phyloP scores from a whole-genome alignment of 35 echinoderm and acorn worm species.

The Patiria miniata region DNA sequence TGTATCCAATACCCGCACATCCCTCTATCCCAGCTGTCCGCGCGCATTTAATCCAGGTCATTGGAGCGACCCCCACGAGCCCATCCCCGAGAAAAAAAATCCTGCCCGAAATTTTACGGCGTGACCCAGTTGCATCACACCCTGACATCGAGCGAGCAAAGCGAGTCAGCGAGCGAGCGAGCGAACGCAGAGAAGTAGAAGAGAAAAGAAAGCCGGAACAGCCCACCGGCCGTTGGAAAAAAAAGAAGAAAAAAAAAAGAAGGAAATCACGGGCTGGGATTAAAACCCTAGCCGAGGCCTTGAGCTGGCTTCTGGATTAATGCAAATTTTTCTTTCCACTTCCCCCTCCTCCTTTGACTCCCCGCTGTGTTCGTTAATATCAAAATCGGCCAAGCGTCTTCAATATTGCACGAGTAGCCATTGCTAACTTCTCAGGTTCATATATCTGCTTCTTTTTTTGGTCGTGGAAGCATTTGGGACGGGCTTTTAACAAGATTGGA shows the following conservation, averaged over 20 bases:
- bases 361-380: no score
- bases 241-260: no score
- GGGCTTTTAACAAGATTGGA: slow-evolving; percentile 12
- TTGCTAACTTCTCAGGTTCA: no score
- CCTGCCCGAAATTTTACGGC: background rate
- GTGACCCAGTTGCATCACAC: slow-evolving; percentile 13
- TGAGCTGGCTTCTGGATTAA: background rate
- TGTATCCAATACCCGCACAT: background rate
- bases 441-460: background rate
- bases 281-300: background rate
- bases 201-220: no score
- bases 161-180: no score
- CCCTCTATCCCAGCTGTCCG: background rate
- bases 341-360: background rate
- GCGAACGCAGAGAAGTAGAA: no score
- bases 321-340: background rate
- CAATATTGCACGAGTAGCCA: no score
- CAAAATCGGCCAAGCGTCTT: no score
- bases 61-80: background rate
- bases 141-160: background rate
- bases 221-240: no score
- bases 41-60: slow-evolving; percentile 13
- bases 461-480: background rate
- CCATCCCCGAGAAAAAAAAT: background rate
- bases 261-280: background rate